A percentile compares a stretch with the other conserved stretches of the same genome.
Conservation (phyloP, 2,113 vertebrate genomes). For the Xiphophorus maculatus region DNA sequence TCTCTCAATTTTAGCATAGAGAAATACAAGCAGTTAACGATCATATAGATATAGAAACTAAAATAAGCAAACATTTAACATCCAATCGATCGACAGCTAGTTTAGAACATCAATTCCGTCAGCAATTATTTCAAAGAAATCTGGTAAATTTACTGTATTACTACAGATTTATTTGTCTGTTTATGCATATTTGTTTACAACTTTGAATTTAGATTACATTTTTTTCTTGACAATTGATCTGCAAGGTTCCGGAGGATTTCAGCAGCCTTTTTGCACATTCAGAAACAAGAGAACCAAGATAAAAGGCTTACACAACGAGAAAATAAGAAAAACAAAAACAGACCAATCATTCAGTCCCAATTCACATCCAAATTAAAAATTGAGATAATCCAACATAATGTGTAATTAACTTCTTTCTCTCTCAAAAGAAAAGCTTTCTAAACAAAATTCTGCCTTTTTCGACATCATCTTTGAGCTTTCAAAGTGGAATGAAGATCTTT, state of each 20-base stretch:
- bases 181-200: background rate
- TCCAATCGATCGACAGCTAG: too few species aligned
- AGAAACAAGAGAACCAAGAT: constrained; percentile 33
- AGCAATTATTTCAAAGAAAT: background rate
- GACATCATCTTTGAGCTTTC: constrained; percentile 47
- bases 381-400: constrained; percentile 47
- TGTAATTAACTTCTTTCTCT: constrained; percentile 51
- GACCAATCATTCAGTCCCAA: constrained; percentile 30
- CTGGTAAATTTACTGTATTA: background rate
- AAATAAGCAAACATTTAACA: too few species aligned
- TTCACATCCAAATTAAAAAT: constrained; percentile 49
- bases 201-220: background rate
- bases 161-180: constrained; percentile 2
- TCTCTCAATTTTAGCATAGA: too few species aligned
- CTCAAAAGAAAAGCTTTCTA: constrained; percentile 47
- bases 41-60: too few species aligned
- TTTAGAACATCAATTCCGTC: too few species aligned
- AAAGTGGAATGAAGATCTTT: constrained; percentile 57
- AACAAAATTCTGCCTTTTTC: constrained; percentile 39
- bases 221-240: constrained; percentile 7
- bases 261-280: constrained; percentile 20
- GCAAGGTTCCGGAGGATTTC: constrained; percentile 6
- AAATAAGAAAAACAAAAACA: constrained; percentile 19
- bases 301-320: constrained; percentile 6
- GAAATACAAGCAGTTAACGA: too few species aligned